phyloP scores from a whole-genome alignment of 2,797 vertebrate genomes.

The Florisuga fusca region DNA sequence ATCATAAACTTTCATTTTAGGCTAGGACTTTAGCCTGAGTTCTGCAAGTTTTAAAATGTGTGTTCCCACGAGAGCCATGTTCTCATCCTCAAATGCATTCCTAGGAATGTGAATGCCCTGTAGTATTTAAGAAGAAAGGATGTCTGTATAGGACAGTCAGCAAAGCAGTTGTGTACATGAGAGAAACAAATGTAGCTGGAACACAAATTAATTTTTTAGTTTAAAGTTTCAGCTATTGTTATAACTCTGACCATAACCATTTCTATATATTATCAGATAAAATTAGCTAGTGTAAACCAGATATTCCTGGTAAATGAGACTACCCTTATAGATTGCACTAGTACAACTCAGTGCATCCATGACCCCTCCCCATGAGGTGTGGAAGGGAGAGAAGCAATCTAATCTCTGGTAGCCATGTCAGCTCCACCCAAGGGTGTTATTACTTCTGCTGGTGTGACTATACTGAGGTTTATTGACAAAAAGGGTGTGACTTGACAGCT shows the following conservation, averaged over 20 bases:
- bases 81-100: not conserved
- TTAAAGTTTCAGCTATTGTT: not conserved
- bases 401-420: not conserved
- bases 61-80: accelerated
- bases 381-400: not conserved
- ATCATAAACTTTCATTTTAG: not conserved
- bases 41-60: not conserved
- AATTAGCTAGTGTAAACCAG: not conserved
- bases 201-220: not conserved
- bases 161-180: not conserved
- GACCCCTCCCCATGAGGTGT: not conserved
- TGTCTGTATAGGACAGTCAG: not conserved
- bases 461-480: not conserved
- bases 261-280: not conserved
- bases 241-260: not conserved
- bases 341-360: not conserved
- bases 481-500: not conserved
- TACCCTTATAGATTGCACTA: not conserved
- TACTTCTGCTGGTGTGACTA: not conserved
- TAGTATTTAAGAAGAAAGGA: not conserved
- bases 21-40: not conserved
- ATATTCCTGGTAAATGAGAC: not conserved
- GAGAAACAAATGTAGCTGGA: not conserved
- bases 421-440: not conserved
- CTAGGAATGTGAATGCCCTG: not conserved